phyloP scores from a whole-genome alignment of 2,113 vertebrate genomes.

The Pungitius pungitius region DNA sequence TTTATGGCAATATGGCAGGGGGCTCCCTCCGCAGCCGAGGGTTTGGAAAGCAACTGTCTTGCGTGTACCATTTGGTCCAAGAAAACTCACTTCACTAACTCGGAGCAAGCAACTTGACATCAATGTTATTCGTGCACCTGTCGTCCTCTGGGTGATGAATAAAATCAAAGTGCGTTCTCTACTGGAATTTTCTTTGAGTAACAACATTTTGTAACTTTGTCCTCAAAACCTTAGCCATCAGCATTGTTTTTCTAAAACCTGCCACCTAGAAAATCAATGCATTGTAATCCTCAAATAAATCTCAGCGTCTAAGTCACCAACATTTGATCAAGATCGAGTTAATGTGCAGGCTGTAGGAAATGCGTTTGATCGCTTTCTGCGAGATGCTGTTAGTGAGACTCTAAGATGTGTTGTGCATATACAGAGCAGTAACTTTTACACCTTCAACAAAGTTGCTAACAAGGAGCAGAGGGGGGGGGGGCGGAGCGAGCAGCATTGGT shows the following conservation, averaged over 20 bases:
- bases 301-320: conserved; percentile 42
- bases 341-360: conserved; percentile 35
- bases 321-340: conserved; percentile 41
- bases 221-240: conserved; percentile 44
- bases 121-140: conserved; percentile 21
- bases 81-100: conserved; percentile 33
- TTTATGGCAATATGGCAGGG: conserved; percentile 69
- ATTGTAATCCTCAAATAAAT: conserved; percentile 64
- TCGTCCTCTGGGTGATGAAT: conserved; percentile 18
- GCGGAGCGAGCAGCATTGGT: conserved; percentile 47
- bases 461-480: too few species aligned
- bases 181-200: conserved; percentile 11
- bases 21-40: conserved; percentile 57
- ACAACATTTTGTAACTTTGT: conserved; percentile 45
- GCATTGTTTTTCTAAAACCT: conserved; percentile 41
- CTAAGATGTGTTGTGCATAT: background rate
- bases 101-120: conserved; percentile 22
- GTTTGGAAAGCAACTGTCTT: conserved; percentile 38
- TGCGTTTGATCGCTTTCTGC: conserved; percentile 18
- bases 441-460: conserved; percentile 38
- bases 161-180: conserved; percentile 16
- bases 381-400: conserved; percentile 3
- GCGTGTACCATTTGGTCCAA: conserved; percentile 19
- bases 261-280: conserved; percentile 62
- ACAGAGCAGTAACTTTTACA: conserved; percentile 31